Percentiles rank a stretch among this genome's conserved stretches.
phyloP scores from a whole-genome alignment of 2,888 invertebrate genomes.

The Aradus depressus region DNA sequence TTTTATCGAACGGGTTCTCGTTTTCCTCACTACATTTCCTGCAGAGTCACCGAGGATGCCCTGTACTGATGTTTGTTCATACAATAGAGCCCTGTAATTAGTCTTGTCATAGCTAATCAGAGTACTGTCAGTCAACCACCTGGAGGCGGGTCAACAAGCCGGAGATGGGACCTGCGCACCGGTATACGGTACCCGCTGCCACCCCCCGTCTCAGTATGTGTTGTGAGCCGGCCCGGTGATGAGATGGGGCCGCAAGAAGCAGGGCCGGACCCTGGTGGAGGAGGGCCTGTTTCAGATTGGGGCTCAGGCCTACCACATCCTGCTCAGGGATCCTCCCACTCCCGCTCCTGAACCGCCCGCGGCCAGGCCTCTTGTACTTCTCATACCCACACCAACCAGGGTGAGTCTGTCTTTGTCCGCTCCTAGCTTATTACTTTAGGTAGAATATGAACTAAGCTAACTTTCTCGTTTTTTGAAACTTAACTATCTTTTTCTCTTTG shows the following conservation, averaged over 20 bases:
- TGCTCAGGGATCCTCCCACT: conserved; percentile 44
- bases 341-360: conserved; percentile 18
- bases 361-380: conserved; percentile 19
- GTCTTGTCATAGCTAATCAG: neutral
- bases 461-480: neutral
- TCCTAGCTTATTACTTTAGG: neutral
- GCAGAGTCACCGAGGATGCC: too few relatives aligned
- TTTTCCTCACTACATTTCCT: too few relatives aligned
- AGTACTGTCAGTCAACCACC: neutral
- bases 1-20: too few relatives aligned
- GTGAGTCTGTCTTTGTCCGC: neutral
- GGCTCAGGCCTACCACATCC: conserved; percentile 63
- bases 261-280: conserved; percentile 39
- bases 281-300: conserved; percentile 68
- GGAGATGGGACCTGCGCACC: neutral
- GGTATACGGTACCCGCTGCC: neutral
- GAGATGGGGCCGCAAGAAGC: conserved; percentile 25
- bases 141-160: too few relatives aligned
- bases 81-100: neutral
- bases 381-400: conserved; percentile 9
- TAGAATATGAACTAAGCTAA: neutral
- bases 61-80: neutral
- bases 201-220: neutral
- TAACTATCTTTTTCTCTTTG: too few relatives aligned
- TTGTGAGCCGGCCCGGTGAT: conserved; percentile 12